phyloP scores from a whole-genome alignment of 2,888 invertebrate species.

The Mechanitis messenoides region DNA sequence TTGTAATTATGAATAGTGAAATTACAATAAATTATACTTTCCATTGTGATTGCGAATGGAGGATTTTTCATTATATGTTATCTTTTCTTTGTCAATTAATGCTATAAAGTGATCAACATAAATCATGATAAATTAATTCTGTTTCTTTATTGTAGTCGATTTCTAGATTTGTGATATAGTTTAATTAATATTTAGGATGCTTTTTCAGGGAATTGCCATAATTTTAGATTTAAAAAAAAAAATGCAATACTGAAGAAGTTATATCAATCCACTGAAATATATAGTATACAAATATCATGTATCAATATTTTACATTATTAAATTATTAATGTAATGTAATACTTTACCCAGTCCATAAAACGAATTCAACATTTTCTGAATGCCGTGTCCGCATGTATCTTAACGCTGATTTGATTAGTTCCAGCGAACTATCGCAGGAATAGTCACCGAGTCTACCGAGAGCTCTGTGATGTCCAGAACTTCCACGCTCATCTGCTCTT shows the following conservation, averaged over 20 bases:
- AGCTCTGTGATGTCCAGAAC: constrained; percentile 75
- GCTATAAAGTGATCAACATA: constrained; percentile 4
- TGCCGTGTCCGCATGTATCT: constrained; percentile 89
- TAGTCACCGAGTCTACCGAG: constrained; percentile 78
- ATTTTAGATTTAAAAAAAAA: too few species aligned
- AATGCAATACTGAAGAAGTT: too few species aligned
- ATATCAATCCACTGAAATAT: too few species aligned
- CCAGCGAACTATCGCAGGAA: constrained; percentile 92
- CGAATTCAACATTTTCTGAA: constrained; percentile 93
- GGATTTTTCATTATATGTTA: background rate
- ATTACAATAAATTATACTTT: constrained; percentile 2
- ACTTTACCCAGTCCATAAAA: constrained; percentile 94
- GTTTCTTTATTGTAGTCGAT: background rate
- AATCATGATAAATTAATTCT: background rate
- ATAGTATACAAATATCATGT: too few species aligned
- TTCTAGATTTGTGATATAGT: background rate
- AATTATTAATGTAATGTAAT: background rate
- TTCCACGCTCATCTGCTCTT: constrained; percentile 77
- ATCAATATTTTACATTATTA: too few species aligned
- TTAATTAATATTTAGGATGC: background rate
- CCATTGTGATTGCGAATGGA: background rate
- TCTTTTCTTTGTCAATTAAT: constrained; percentile 3
- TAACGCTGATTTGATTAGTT: constrained; percentile 91
- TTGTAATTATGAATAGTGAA: constrained; percentile 2
- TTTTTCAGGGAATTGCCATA: background rate